phyloP scores from a whole-genome alignment of 2,797 vertebrate genomes.

The Microcaecilia unicolor region DNA sequence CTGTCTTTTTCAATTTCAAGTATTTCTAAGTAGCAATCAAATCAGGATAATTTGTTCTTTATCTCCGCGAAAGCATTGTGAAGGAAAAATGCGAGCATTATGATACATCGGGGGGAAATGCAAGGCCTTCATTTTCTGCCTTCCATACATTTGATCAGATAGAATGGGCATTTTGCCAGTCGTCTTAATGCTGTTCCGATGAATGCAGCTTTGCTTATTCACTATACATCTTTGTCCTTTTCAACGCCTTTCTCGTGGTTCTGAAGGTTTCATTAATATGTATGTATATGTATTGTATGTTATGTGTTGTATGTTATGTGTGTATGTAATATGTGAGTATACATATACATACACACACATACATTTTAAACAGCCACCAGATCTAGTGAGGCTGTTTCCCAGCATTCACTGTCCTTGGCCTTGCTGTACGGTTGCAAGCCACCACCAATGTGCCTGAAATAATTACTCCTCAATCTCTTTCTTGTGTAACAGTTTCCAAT shows the following conservation, averaged over 20 bases:
- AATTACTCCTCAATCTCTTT: too few species aligned
- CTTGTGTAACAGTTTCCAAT: too few species aligned
- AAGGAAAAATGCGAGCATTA: conserved; percentile 74
- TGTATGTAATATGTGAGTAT: too few species aligned
- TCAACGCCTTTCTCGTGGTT: conserved; percentile 46
- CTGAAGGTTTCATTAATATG: conserved; percentile 21
- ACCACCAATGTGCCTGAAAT: too few species aligned
- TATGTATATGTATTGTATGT: too few species aligned
- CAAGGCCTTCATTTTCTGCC: conserved; percentile 61
- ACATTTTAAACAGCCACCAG: too few species aligned
- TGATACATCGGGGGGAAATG: conserved; percentile 69
- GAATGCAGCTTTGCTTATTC: conserved; percentile 59
- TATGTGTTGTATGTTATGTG: too few species aligned
- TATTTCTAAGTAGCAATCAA: conserved; percentile 76
- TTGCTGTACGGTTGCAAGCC: too few species aligned
- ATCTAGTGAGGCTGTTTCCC: too few species aligned
- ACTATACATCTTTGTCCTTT: conserved; percentile 43
- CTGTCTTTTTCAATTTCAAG: conserved; percentile 74
- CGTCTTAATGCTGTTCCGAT: conserved; percentile 57
- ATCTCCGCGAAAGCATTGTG: conserved; percentile 70
- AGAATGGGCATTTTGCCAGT: conserved; percentile 54
- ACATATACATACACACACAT: too few species aligned
- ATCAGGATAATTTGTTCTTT: conserved; percentile 75
- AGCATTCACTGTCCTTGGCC: too few species aligned
- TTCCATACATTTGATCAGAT: conserved; percentile 59